phyloP scores from a whole-genome alignment of 1,140 invertebrate genomes.

The Aporrectodea caliginosa region DNA sequence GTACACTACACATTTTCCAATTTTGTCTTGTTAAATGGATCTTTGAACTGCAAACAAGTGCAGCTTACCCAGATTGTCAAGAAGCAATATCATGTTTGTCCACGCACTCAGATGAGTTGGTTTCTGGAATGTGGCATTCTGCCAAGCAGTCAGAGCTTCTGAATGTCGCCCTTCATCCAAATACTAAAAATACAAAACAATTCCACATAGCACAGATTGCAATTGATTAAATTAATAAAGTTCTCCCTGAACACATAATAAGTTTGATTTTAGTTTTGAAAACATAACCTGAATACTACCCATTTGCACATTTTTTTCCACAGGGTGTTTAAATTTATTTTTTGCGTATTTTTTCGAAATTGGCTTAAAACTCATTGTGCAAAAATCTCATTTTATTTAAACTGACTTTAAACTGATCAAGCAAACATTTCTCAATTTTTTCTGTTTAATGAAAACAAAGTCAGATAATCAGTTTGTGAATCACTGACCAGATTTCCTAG shows the following conservation, averaged over 20 bases:
- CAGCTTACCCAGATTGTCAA: constrained; percentile 73
- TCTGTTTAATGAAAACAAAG: background rate
- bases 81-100: constrained; percentile 82
- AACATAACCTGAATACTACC: too few species aligned
- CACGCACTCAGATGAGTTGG: constrained; percentile 77
- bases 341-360: too few species aligned
- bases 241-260: too few species aligned
- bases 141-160: constrained; percentile 69
- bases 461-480: constrained; percentile 43
- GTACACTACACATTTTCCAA: too few species aligned
- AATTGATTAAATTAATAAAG: too few species aligned
- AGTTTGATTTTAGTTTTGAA: too few species aligned
- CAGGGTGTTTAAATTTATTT: too few species aligned
- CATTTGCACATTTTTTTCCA: background rate
- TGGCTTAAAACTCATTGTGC: background rate
- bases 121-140: constrained; percentile 72
- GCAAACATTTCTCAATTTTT: background rate
- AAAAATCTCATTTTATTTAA: background rate
- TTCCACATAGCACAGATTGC: too few species aligned
- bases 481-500: constrained; percentile 87
- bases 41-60: constrained; percentile 11
- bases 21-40: too few species aligned
- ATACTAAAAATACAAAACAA: constrained; percentile 58
- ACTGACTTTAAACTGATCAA: background rate
- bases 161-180: constrained; percentile 62